Percentiles rank a stretch among this genome's conserved stretches.
Evolutionary conservation across 2,888 invertebrate genomes (phyloP).

Genomic region (Zeuzera pyrina): DNA sequence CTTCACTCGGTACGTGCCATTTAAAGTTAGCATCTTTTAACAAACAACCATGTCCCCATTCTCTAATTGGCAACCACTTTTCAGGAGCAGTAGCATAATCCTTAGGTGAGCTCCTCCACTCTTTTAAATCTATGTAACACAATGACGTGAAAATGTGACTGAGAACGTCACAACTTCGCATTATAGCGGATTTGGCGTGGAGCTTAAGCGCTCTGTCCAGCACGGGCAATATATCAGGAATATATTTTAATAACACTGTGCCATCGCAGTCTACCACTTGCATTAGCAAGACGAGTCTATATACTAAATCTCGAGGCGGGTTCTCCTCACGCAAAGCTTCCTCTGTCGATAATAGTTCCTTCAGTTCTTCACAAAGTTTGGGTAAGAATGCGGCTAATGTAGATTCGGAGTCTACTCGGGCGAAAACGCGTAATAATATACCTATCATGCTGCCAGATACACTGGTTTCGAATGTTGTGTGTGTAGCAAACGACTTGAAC

Average conservation of each 20-base stretch:
- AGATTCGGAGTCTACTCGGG: slow-evolving; percentile 77
- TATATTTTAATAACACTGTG: slow-evolving; percentile 75
- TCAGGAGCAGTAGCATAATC: slow-evolving; percentile 76
- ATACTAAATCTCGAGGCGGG: slow-evolving; percentile 83
- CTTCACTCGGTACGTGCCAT: slow-evolving; percentile 84
- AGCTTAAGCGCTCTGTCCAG: slow-evolving; percentile 80
- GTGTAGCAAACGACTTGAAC: slow-evolving; percentile 80
- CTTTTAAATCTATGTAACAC: slow-evolving; percentile 74
- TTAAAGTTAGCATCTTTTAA: slow-evolving; percentile 76
- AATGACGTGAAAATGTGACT: slow-evolving; percentile 73
- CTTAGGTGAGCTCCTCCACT: slow-evolving; percentile 74
- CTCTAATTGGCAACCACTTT: slow-evolving; percentile 80
- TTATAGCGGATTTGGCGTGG: slow-evolving; percentile 77
- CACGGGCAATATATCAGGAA: slow-evolving; percentile 76
- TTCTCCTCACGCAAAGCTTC: slow-evolving; percentile 83
- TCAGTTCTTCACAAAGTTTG: slow-evolving; percentile 77
- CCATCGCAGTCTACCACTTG: slow-evolving; percentile 81
- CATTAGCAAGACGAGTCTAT: slow-evolving; percentile 82
- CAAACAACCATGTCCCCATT: slow-evolving; percentile 86
- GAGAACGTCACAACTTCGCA: slow-evolving; percentile 75
- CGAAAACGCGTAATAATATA: slow-evolving; percentile 78
- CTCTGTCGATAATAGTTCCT: slow-evolving; percentile 73
- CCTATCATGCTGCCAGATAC: slow-evolving; percentile 88
- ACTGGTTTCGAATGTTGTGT: slow-evolving; percentile 85
- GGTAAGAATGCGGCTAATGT: slow-evolving; percentile 83